Percentiles rank a stretch among this genome's conserved stretches.
phyloP scores from a whole-genome alignment of 2,888 invertebrate genomes.

The Parasteatoda lunata region DNA sequence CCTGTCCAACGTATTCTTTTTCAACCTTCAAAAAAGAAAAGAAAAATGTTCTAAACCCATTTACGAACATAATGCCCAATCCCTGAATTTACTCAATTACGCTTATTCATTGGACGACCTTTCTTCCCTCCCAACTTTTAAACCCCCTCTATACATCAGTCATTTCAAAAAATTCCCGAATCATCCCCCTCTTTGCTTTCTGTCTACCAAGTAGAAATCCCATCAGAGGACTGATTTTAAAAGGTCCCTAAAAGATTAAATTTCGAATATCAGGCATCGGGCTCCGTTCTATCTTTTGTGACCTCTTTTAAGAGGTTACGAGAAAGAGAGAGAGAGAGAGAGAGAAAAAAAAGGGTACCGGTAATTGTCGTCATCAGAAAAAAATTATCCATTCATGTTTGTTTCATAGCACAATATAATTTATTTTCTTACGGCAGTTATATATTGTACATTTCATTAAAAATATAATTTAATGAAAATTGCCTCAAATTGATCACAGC shows the following conservation, averaged over 20 bases:
- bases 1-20: slow-evolving; percentile 20
- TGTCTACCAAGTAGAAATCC: slow-evolving; percentile 3
- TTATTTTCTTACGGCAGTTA: too few relatives aligned
- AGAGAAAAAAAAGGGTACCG: neutral
- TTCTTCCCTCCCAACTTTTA: neutral
- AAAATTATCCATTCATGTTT: too few relatives aligned
- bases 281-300: slow-evolving; percentile 14
- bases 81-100: slow-evolving; percentile 62
- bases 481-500: too few relatives aligned
- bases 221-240: slow-evolving; percentile 52
- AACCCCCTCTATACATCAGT: neutral
- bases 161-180: slow-evolving; percentile 26
- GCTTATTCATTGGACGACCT: slow-evolving; percentile 52
- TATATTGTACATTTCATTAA: too few relatives aligned
- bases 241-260: slow-evolving; percentile 64
- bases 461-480: too few relatives aligned
- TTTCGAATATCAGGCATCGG: slow-evolving; percentile 43
- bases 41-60: slow-evolving; percentile 5
- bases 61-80: slow-evolving; percentile 23
- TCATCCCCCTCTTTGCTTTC: neutral
- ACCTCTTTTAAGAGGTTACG: slow-evolving; percentile 37
- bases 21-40: slow-evolving; percentile 2
- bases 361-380: neutral
- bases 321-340: slow-evolving; percentile 1
- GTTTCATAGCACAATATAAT: too few relatives aligned